phyloP scores from a whole-genome alignment of 1,140 invertebrate genomes.

The Ostrea edulis region DNA sequence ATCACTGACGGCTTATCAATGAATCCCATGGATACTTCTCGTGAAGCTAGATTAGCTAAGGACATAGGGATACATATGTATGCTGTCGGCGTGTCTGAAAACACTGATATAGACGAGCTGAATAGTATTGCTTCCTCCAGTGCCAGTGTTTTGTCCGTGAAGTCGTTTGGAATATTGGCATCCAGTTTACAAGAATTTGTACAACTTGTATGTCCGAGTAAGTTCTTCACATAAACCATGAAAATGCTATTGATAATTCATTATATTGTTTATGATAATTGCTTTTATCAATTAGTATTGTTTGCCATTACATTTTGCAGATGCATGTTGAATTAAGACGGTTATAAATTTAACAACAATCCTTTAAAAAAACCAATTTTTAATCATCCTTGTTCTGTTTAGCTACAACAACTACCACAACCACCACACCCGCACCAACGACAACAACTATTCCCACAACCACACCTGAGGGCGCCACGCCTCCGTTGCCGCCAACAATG shows the following conservation, averaged over 20 bases:
- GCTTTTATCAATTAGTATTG: too few species aligned
- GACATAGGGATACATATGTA: slow-evolving; percentile 59
- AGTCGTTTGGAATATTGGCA: slow-evolving; percentile 28
- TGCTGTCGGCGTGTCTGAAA: slow-evolving; percentile 48
- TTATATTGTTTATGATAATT: too few species aligned
- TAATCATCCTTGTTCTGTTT: not conserved
- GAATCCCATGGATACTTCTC: slow-evolving; percentile 46
- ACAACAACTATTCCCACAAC: slow-evolving; percentile 28
- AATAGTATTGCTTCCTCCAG: slow-evolving; percentile 47
- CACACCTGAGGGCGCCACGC: not conserved
- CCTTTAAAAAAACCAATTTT: too few species aligned
- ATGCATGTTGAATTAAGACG: too few species aligned
- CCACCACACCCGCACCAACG: not conserved
- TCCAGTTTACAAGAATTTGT: slow-evolving; percentile 29
- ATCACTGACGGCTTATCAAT: slow-evolving; percentile 65
- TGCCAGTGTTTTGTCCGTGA: slow-evolving; percentile 16
- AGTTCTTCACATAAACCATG: not conserved
- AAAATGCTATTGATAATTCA: not conserved
- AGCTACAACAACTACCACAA: not conserved
- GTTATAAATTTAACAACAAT: too few species aligned
- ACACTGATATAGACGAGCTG: slow-evolving; percentile 42
- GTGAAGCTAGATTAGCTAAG: slow-evolving; percentile 56
- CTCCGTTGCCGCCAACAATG: not conserved
- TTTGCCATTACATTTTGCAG: too few species aligned
- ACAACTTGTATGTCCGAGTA: slow-evolving; percentile 53